Evolutionary conservation across 2,797 vertebrate species (phyloP).

Genomic region (Brachyrhaphis roseni): DNA sequence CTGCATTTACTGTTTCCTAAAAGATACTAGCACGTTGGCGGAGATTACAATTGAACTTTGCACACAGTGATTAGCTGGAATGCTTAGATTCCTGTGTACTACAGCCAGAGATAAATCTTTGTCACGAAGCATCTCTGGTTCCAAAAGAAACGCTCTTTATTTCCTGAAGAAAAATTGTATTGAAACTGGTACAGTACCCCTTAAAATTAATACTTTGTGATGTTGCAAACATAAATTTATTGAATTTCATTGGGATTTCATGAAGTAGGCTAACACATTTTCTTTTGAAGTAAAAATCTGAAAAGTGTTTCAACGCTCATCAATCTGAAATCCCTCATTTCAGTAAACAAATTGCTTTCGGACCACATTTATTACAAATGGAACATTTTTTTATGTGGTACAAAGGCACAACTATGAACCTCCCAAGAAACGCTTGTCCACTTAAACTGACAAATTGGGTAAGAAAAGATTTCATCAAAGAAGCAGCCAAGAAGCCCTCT

Average conservation of each 20-base stretch:
- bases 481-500: neutral
- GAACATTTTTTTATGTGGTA: neutral
- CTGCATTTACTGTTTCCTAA: slow-evolving; percentile 79
- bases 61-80: slow-evolving; percentile 80
- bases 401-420: neutral
- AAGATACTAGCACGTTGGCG: slow-evolving; percentile 75
- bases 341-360: neutral
- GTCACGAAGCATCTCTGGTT: slow-evolving; percentile 50
- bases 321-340: neutral
- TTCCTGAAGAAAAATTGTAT: neutral
- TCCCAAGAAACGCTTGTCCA: neutral
- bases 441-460: no score
- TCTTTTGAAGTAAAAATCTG: neutral
- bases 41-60: slow-evolving; percentile 82
- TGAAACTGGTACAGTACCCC: neutral
- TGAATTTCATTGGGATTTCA: neutral
- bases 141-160: slow-evolving; percentile 22
- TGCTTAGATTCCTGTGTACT: slow-evolving; percentile 73
- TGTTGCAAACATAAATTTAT: neutral
- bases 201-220: neutral
- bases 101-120: slow-evolving; percentile 68
- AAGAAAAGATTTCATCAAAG: neutral
- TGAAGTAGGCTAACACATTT: neutral
- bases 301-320: neutral
- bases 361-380: neutral